Conservation (phyloP, 2,113 vertebrate genomes). For the Regulus satrapa region DNA sequence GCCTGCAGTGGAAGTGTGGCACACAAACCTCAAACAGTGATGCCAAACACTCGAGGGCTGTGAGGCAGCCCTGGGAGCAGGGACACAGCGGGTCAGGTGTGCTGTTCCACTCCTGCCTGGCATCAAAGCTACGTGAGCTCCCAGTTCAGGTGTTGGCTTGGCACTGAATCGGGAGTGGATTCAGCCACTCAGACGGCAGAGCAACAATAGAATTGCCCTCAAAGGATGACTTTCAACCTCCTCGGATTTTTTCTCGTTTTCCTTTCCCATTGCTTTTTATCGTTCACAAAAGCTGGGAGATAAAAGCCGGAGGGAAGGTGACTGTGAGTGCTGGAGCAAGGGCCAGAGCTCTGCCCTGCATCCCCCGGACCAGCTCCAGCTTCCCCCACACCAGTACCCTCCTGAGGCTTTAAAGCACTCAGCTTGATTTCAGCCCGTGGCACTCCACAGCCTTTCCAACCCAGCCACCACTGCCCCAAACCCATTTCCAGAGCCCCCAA, state of each 20-base stretch:
- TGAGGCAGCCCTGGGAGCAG: rapidly evolving
- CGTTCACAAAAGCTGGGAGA: background rate
- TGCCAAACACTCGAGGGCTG: rapidly evolving
- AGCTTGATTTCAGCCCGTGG: rapidly evolving
- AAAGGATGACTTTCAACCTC: background rate
- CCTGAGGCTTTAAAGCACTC: rapidly evolving
- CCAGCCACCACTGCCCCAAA: rapidly evolving
- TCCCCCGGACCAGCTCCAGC: rapidly evolving
- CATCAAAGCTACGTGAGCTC: background rate
- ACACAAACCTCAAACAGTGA: rapidly evolving
- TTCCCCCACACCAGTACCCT: rapidly evolving
- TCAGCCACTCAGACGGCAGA: background rate
- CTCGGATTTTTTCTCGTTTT: background rate
- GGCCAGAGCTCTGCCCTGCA: background rate
- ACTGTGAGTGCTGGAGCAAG: background rate
- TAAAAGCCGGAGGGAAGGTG: background rate
- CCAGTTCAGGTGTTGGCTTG: background rate
- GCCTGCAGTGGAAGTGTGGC: rapidly evolving
- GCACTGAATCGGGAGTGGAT: background rate
- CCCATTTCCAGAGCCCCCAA: no score
- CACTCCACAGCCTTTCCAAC: rapidly evolving
- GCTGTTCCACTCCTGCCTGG: rapidly evolving
- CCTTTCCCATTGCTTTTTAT: background rate
- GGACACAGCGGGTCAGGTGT: rapidly evolving
- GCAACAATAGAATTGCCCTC: background rate